Evolutionary conservation across 1,140 invertebrate species (phyloP), one percentile per base, ranked within the genome.

Genomic region (Drosophila nikananu): DNA sequence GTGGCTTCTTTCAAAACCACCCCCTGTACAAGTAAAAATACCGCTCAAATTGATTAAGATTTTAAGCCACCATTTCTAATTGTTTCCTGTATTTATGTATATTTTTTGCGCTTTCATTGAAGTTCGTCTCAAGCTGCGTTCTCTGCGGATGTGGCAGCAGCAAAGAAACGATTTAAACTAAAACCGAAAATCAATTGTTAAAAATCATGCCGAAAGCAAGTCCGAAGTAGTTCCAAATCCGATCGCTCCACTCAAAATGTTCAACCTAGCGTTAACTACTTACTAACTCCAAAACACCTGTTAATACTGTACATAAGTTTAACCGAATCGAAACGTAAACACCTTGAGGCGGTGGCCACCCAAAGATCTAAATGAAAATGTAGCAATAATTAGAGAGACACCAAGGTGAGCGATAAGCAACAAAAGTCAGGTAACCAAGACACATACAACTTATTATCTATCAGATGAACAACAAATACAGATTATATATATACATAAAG

Each of bases 351-450:
- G 70, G 59, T 86, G 75, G 60, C 66, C 70, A 67, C 66, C 75
- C 79, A 86, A 86, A 86, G 83, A 86, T 63, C 71, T 71, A 83
- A 73, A 46, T 0, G 52, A 39, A 39, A 39, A 39, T 54, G 25
- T 77, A 87, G 68, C 65, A 58, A 52, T 44, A 58, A 62, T 41
- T 62, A 42, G 32, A 59, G 54, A 64, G 21, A 63, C 48, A 35
- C 58, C 57, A 64, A 61, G 44, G 59, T 42, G 60, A 68, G 60
- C 60, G 48, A 41, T 48, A 35, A 57, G 65, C 72, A 79, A 77
- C 83, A 86, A 80, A 86, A 80, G 83, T 89, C 84, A 86, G 83
- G 83, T 89, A 87, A 82, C 52, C 74, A 60, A 83, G 72, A 83
- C 61, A 80, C 72, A 77, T 65, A 86, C 64, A 81, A 74, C 54